Evolutionary conservation across 2,113 vertebrate genomes (phyloP).

Genomic region (Arizona elegans): DNA sequence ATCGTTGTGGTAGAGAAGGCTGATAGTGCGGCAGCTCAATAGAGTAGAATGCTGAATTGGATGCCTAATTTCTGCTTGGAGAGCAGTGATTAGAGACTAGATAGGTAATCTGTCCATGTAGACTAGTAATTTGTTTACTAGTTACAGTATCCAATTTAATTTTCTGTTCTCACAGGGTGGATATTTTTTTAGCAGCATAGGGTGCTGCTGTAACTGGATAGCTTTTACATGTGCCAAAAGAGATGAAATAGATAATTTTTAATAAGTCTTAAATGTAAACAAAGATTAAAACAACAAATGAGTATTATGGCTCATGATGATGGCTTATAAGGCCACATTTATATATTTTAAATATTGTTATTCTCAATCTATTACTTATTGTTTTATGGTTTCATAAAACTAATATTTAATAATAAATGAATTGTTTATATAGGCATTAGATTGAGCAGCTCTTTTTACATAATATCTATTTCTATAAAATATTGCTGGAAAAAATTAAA

Average conservation of each 20-base stretch:
- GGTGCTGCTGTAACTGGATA: neutral
- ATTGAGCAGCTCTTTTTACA: neutral
- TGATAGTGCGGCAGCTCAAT: too few relatives aligned
- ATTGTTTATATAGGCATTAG: neutral
- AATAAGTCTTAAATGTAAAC: neutral
- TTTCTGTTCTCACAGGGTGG: neutral
- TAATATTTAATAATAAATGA: neutral
- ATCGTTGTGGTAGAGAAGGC: too few relatives aligned
- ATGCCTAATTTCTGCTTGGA: too few relatives aligned
- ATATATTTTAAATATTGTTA: neutral
- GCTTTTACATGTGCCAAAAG: neutral
- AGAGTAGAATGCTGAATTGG: too few relatives aligned
- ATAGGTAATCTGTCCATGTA: too few relatives aligned
- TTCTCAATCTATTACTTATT: neutral
- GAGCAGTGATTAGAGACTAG: too few relatives aligned
- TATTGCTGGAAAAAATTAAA: neutral
- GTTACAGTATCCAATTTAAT: neutral
- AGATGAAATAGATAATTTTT: neutral
- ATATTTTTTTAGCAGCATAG: neutral
- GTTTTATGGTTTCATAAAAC: neutral
- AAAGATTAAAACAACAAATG: neutral
- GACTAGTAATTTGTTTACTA: too few relatives aligned
- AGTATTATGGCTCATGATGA: neutral
- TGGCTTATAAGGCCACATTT: neutral
- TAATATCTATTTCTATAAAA: neutral